Percentiles rank a stretch among this genome's conserved stretches.
phyloP scores from a whole-genome alignment of 2,113 vertebrate species.

The Stegostoma tigrinum region DNA sequence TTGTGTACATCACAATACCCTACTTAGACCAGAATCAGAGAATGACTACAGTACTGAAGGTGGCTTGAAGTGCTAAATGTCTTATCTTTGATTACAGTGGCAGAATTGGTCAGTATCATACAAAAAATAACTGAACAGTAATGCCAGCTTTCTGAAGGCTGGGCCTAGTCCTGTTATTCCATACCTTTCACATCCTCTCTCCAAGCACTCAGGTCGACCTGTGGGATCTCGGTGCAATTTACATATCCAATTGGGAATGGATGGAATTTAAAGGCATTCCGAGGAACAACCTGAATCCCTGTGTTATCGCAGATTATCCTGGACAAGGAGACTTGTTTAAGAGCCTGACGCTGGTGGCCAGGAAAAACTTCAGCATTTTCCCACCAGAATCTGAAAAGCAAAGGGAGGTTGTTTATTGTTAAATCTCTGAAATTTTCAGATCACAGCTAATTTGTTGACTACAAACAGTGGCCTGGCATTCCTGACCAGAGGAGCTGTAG shows the following conservation, averaged over 20 bases:
- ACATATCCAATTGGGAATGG: constrained; percentile 46
- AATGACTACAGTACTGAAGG: no score
- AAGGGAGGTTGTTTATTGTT: neutral
- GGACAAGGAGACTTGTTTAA: constrained; percentile 61
- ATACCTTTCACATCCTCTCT: constrained; percentile 43
- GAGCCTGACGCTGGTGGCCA: constrained; percentile 51
- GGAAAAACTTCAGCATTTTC: constrained; percentile 68
- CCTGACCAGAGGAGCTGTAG: neutral
- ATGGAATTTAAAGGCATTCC: constrained; percentile 55
- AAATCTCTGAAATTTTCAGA: neutral
- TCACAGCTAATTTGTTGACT: neutral
- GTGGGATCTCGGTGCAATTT: constrained; percentile 46
- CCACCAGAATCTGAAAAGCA: constrained; percentile 74
- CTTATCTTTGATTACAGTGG: neutral
- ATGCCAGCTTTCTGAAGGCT: neutral
- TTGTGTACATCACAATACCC: neutral
- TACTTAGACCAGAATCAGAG: neutral
- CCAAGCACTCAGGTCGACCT: constrained; percentile 53
- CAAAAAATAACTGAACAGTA: neutral
- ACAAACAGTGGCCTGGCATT: neutral
- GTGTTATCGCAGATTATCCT: constrained; percentile 82
- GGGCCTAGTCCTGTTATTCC: neutral
- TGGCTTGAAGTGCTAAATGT: no score
- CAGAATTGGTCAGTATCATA: neutral
- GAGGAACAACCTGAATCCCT: constrained; percentile 58